A percentile compares a stretch with the other conserved stretches of the same genome.
phyloP scores from a whole-genome alignment of 1,140 invertebrate species.

The Vanessa atalanta region DNA sequence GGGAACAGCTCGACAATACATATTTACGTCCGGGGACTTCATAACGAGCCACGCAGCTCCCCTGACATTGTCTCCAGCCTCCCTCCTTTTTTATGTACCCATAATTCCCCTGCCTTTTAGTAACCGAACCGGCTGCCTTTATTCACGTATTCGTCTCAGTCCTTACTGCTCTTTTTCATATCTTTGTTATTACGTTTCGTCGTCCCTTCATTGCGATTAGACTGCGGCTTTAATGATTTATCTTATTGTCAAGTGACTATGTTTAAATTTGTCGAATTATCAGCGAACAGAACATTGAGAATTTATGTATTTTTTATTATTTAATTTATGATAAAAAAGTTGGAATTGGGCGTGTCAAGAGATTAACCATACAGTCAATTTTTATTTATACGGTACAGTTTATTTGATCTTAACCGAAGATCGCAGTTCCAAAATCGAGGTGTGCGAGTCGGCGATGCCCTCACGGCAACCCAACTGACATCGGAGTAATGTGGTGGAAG shows the following conservation, averaged over 20 bases:
- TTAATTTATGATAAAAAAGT: no score
- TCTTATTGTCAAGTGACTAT: slow-evolving; percentile 19
- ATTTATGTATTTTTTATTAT: no score
- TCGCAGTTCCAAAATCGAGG: no score
- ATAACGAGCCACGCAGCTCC: slow-evolving; percentile 39
- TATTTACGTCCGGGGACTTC: slow-evolving; percentile 41
- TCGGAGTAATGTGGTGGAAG: no score
- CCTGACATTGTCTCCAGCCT: slow-evolving; percentile 37
- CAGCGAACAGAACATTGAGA: neutral
- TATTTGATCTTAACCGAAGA: no score
- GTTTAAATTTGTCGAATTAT: slow-evolving; percentile 1
- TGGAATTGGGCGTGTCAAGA: no score
- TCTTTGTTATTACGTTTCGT: slow-evolving; percentile 52
- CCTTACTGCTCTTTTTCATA: slow-evolving; percentile 62
- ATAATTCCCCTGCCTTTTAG: slow-evolving; percentile 41
- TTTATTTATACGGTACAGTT: no score
- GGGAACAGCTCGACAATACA: slow-evolving; percentile 33
- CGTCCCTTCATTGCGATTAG: slow-evolving; percentile 37
- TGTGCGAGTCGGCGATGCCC: no score
- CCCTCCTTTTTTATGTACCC: slow-evolving; percentile 36
- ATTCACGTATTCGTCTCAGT: slow-evolving; percentile 49
- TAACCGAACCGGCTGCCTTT: slow-evolving; percentile 50
- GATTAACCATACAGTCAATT: no score
- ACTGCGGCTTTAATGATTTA: slow-evolving; percentile 36
- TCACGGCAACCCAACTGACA: no score